A percentile compares a stretch with the other conserved stretches of the same genome.
Evolutionary conservation across 2,113 vertebrate genomes (phyloP).

Genomic region (Proteles cristata): DNA sequence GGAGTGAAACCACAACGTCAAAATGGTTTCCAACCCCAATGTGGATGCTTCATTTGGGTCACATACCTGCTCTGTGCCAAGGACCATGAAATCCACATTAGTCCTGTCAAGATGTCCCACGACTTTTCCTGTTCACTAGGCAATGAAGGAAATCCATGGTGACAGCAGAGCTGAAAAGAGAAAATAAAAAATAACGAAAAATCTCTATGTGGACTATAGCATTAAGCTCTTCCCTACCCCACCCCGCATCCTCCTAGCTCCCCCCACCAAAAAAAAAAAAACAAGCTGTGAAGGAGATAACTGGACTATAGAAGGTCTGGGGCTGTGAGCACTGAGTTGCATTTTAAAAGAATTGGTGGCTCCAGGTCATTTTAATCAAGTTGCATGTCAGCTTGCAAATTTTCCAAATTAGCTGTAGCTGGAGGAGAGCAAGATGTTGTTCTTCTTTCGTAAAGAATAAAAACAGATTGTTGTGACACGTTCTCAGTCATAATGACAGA

Average conservation of each 20-base stretch:
- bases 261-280: too few species aligned
- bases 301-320: slow-evolving; percentile 78
- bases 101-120: background rate
- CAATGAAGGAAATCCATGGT: background rate
- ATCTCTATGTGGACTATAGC: slow-evolving; percentile 65
- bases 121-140: background rate
- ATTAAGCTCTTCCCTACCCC: slow-evolving; percentile 50
- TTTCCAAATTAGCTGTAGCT: slow-evolving; percentile 87
- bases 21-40: background rate
- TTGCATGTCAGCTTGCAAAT: slow-evolving; percentile 87
- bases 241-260: background rate
- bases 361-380: slow-evolving; percentile 89
- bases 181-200: slow-evolving; percentile 74
- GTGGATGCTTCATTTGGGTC: background rate
- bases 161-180: slow-evolving; percentile 67
- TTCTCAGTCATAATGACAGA: slow-evolving; percentile 88
- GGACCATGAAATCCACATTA: background rate
- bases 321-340: slow-evolving; percentile 77
- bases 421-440: slow-evolving; percentile 85
- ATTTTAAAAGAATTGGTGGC: slow-evolving; percentile 83
- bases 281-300: slow-evolving; percentile 66
- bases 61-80: background rate
- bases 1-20: background rate
- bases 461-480: slow-evolving; percentile 88
- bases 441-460: slow-evolving; percentile 84